Base-by-base conservation (phyloP, 2,113 vertebrate genomes). In the Platycercus adscitus region DNA sequence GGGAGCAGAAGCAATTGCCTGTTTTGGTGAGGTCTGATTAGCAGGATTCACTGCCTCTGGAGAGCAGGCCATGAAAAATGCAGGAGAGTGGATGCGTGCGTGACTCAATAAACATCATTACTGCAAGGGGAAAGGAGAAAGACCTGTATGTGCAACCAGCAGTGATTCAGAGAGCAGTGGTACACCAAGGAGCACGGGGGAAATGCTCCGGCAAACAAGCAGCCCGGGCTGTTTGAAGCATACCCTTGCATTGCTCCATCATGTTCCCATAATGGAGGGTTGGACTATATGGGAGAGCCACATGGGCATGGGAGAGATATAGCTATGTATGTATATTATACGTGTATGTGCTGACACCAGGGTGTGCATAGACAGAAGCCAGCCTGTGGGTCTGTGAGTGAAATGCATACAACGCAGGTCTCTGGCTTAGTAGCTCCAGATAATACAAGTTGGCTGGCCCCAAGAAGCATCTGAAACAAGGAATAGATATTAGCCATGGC, bases 61-160 rank as follows among this genome's bases (percentile, higher is more conserved):
- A 83, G 93, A 93, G 75, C 71, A 70, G 52, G 52, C 5, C 88
- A 91, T 95, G 91, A 89, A 92, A 96, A 97, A 97, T 93, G 88
- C 95, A 96, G 65, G 71, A 94, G 89, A 3, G 43, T 0, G 47
- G 77, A 61, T 56, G 75, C 2, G 25, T 4, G 65, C 13, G 41
- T 6, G 7, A 49, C 66, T 83, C 75, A 11, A 29, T 25, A 64
- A 89, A 95, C 71, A 86, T 76, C 78, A 47, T 41, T 61, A 52
- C 71, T 60, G 70, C 9, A 6, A 11, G 4, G 13, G 82, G 25
- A 77, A 7, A 90, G 41, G 66, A 58, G 49, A 52, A 53, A 68
- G 60, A 61, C 41, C 56, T 73, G 55, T 6, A 35, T 19, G 86
- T 86, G 89, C 72, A 69, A 20, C 4, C 24, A n/a, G 72, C 43